Percentiles rank a stretch among this genome's conserved stretches.
Evolutionary conservation across 2,888 invertebrate species (phyloP).

Genomic region (Drosophila ezoana): DNA sequence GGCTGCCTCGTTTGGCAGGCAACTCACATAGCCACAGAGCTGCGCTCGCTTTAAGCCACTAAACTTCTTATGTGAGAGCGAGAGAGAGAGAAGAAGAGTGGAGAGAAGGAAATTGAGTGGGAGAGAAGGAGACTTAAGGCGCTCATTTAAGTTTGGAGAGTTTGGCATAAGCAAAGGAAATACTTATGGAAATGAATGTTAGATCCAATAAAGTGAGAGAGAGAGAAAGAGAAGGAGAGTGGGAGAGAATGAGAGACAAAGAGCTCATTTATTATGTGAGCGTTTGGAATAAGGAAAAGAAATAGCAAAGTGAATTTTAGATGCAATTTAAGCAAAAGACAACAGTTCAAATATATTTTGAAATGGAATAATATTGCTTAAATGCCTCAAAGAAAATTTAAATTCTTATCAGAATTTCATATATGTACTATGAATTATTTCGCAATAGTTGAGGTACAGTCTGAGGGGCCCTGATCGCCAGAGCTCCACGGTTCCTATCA

Average conservation of each 20-base stretch:
- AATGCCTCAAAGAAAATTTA: too few species aligned
- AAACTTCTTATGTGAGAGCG: background rate
- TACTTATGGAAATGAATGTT: too few species aligned
- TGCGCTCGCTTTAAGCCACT: background rate
- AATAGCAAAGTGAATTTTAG: too few species aligned
- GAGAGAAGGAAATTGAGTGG: background rate
- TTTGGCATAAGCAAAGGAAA: background rate
- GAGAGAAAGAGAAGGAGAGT: background rate
- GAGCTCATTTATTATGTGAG: background rate
- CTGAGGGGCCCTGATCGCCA: background rate
- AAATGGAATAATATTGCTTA: too few species aligned
- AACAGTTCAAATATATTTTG: too few species aligned
- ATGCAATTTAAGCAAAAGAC: too few species aligned
- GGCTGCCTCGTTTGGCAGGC: background rate
- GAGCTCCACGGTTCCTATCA: background rate
- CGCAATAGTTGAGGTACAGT: conserved; percentile 15
- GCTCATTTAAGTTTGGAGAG: background rate
- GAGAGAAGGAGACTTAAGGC: background rate
- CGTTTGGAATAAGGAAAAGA: background rate
- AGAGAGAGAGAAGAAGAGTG: background rate
- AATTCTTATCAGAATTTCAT: too few species aligned
- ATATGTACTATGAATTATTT: background rate
- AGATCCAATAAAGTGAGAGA: too few species aligned
- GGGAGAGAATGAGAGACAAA: background rate
- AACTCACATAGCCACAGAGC: background rate